Evolutionary conservation across 2,113 vertebrate species (phyloP).

Genomic region (Peromyscus polionotus): DNA sequence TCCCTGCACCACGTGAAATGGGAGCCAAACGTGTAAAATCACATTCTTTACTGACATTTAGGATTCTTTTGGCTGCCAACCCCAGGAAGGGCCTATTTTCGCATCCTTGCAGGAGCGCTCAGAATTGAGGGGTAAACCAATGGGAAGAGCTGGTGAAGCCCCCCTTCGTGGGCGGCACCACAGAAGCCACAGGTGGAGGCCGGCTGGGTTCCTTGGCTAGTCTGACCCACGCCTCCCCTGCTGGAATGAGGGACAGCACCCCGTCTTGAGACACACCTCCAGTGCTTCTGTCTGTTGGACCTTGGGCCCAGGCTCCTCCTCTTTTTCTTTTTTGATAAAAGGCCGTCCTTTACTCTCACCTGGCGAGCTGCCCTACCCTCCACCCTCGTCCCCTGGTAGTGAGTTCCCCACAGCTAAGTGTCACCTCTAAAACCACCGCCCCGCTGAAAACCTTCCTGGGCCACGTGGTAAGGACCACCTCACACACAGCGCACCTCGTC

Average conservation of each 20-base stretch:
- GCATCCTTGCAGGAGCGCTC: conserved; percentile 35
- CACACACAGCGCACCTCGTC: no score
- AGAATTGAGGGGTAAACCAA: background rate
- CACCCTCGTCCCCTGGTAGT: background rate
- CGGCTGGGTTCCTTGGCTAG: background rate
- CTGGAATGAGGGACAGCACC: background rate
- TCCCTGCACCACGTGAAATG: background rate
- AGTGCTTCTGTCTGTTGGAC: background rate
- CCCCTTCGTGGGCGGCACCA: background rate
- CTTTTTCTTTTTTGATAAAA: background rate
- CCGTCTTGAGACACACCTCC: background rate
- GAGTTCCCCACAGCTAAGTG: background rate
- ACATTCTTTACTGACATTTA: conserved; percentile 72
- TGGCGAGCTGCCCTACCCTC: background rate
- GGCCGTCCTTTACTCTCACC: background rate
- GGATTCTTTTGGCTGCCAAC: conserved; percentile 64
- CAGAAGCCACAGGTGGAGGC: background rate
- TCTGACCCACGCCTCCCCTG: background rate
- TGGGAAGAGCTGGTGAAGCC: background rate
- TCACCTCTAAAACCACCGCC: background rate
- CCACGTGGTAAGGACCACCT: no score
- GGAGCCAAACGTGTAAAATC: conserved; percentile 68
- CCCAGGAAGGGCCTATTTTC: conserved; percentile 60
- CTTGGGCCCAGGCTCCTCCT: background rate
- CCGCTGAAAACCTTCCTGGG: no score